phyloP scores from a whole-genome alignment of 2,797 vertebrate species.

The Melopsittacus undulatus region DNA sequence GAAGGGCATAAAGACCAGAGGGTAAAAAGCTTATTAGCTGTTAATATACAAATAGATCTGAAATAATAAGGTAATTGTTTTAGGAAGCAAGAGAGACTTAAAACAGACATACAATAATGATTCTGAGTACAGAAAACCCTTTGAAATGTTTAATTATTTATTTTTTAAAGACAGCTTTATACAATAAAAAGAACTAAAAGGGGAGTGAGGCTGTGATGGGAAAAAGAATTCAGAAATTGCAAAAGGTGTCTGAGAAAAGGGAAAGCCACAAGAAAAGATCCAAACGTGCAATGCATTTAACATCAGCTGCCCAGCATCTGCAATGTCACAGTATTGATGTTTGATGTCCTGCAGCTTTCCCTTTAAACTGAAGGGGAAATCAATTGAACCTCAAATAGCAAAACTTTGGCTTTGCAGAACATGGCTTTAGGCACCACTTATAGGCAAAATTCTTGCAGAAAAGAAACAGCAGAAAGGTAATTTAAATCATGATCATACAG shows the following conservation, averaged over 20 bases:
- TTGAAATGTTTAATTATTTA: neutral
- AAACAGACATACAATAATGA: neutral
- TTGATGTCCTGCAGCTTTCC: constrained; percentile 44
- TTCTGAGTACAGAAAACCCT: neutral
- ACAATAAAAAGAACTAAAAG: neutral
- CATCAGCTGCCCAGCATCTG: constrained; percentile 34
- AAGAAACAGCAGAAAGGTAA: neutral
- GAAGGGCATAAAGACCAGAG: neutral
- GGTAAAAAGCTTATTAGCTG: constrained; percentile 35
- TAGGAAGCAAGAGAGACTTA: constrained; percentile 8
- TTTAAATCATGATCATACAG: neutral
- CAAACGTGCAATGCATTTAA: constrained; percentile 36
- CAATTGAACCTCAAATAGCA: constrained; percentile 43
- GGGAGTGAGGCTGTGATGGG: neutral
- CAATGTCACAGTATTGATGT: constrained; percentile 59
- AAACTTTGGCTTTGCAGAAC: constrained; percentile 1
- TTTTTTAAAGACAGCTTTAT: neutral
- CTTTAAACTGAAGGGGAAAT: constrained; percentile 39
- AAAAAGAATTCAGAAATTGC: constrained; percentile 6
- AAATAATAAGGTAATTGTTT: constrained; percentile 23
- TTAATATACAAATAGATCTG: constrained; percentile 27
- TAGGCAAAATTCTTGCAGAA: constrained; percentile 1
- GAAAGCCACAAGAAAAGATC: constrained; percentile 26
- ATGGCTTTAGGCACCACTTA: neutral
- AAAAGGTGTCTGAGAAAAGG: constrained; percentile 2